Base-by-base conservation (phyloP, 2,113 vertebrate species). In the Sardina pilchardus region DNA sequence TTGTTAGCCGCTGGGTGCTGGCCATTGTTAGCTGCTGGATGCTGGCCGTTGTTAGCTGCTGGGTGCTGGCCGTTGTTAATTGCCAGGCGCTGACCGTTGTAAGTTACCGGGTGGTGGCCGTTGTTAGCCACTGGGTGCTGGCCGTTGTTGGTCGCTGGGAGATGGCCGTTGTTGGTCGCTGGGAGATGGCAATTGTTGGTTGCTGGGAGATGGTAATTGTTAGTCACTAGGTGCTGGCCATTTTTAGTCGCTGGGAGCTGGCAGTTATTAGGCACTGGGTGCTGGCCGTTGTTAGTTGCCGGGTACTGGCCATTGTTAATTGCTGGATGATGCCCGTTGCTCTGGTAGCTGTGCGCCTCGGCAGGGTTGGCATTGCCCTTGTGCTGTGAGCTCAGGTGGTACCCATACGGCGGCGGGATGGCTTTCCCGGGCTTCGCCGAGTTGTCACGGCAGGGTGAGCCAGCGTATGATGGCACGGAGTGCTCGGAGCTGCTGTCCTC, bases 401-500 rank as follows among this genome's bases (percentile, higher is more conserved):
- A 94, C 2, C 93, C 92, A 0, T 96, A 96, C 3, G 95, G 95
- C 0, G 95, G 95, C 0, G 95, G 95, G 86, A 85, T 93, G 59
- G 93, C 92, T 89, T 93, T 95, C 21, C 91, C 89, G 50, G 90
- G 83, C 84, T 94, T 94, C 0, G 89, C 90, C 43, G 91, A 91
- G 21, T 50, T 84, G 1, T 94, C 92, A 39, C 89, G 90, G 85
- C 92, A 87, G 19, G 94, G 93, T 0, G 95, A 96, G 75, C 95
- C 92, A 75, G 95, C 91, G 12, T 94, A 94, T 0, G 96, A 96
- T 85, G 95, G 92, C 86, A 96, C 95, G 0, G 96, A 97, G 86
- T 95, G 93, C 56, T 97, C 96, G 0, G 96, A 97, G 91, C 94
- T 95, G 90, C 96, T 97, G 93, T 96, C 96, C 86, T 97, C 96